Percentiles rank a stretch among this genome's conserved stretches.
Conservation (phyloP, 2,113 vertebrate species). For the Osmerus eperlanus region DNA sequence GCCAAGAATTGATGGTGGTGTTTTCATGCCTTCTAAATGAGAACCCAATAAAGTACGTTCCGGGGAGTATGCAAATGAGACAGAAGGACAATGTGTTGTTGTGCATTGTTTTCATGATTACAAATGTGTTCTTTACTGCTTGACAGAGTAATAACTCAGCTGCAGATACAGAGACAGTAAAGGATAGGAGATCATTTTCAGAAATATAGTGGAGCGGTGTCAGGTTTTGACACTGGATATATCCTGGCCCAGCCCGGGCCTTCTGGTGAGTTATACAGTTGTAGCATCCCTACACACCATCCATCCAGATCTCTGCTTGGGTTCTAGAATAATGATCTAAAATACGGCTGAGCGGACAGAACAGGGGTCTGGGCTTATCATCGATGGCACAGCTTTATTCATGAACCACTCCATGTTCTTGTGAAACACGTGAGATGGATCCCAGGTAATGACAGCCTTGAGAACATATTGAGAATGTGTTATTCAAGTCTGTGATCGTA, state of each 20-base stretch:
- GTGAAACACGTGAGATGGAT: no score
- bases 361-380: no score
- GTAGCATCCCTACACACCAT: no score
- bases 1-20: neutral
- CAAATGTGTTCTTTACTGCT: neutral
- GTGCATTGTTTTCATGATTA: neutral
- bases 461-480: no score
- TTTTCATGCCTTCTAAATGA: neutral
- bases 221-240: neutral
- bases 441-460: no score
- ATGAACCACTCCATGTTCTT: no score
- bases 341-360: no score
- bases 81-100: neutral
- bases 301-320: no score
- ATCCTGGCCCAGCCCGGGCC: neutral
- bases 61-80: neutral
- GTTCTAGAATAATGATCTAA: no score
- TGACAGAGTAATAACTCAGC: neutral
- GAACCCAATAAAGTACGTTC: neutral
- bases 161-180: neutral
- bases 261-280: neutral
- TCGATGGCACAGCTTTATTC: no score
- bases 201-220: neutral
- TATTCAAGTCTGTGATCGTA: no score
- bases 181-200: neutral